Base-by-base conservation (phyloP, 1,140 invertebrate genomes). In the Drosophila burlai region DNA sequence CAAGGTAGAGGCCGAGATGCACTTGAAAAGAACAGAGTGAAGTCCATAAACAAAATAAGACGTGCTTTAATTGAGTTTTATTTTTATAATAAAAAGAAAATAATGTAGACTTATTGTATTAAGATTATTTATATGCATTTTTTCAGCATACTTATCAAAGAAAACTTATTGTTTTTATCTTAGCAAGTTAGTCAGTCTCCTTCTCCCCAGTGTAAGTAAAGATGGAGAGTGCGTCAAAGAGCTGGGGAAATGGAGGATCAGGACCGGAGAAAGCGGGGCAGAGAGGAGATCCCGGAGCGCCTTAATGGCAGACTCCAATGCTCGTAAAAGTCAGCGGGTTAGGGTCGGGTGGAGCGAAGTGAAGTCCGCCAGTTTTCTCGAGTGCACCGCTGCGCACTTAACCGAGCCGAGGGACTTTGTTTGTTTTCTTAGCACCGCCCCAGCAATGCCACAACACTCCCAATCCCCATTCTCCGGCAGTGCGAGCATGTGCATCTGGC, bases 381-480 rank as follows among this genome's bases (percentile, higher is more conserved):
- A 84, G 77, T 86, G 83, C 80, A 74, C 67, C 76, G 76, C 84
- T 78, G 85, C 73, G 83, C 84, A 90, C 84, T 90, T 87, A 90
- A 89, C 80, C 59, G 66, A 75, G 69, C 76, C 65, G 64, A 59
- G 62, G 84, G 65, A 78, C 84, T 87, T 89, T 87, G 84, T 89
- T 89, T 89, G 81, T 89, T 89, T 89, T 83, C 42, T 72, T 54
- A 18, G 64, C 67, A 42, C 49, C 63, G 49, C 67, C 66, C 64
- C 40, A 45, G 16, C 34, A 64, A 13, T 26, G 61, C 49, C 60
- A 26, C 38, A 24, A 11, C 26, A 49, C 31, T 18, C 49, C 46
- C 60, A 62, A 54, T 49, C 26, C 7, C 55, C 38, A 58, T 8
- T 16, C 59, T 7, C 16, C 60, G 24, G 13, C 55, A 36, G 24